Conservation (phyloP, 2,113 vertebrate genomes). For the Vanacampus margaritifer region DNA sequence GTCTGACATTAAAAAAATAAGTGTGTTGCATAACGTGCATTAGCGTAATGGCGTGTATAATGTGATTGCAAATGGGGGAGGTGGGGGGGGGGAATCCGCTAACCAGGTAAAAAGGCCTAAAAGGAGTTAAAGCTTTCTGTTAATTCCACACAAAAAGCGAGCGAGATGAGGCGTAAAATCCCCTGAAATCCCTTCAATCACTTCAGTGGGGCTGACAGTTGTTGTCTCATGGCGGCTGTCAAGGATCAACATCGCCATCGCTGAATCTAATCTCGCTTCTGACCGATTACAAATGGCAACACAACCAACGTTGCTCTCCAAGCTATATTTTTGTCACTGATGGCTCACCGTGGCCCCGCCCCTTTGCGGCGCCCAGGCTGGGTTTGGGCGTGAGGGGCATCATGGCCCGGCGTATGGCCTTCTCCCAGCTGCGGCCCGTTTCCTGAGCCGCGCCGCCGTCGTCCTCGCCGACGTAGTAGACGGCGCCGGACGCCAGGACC, state of each 20-base stretch:
- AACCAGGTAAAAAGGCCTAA: background rate
- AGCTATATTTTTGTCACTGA: too few relatives aligned
- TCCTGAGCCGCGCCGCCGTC: conserved; percentile 76
- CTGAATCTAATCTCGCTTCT: too few relatives aligned
- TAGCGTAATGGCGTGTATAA: background rate
- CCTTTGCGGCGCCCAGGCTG: conserved; percentile 78
- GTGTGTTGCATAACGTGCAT: conserved; percentile 1
- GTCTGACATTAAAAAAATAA: background rate
- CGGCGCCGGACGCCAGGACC: conserved; percentile 88
- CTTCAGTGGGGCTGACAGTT: background rate
- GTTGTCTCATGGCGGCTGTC: background rate
- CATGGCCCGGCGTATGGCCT: conserved; percentile 89
- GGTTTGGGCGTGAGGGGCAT: conserved; percentile 94
- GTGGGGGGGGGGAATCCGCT: background rate
- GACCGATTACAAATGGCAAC: too few relatives aligned
- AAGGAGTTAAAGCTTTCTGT: conserved; percentile 19
- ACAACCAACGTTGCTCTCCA: background rate
- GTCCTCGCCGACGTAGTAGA: conserved; percentile 94
- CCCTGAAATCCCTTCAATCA: conserved; percentile 51
- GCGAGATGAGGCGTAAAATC: conserved; percentile 42
- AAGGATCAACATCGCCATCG: too few relatives aligned
- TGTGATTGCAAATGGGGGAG: background rate
- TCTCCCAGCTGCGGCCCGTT: conserved; percentile 90
- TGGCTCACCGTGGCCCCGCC: conserved; percentile 90
- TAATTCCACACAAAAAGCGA: conserved; percentile 21